A percentile compares a stretch with the other conserved stretches of the same genome.
These are phyloP conservation scores for Pammene fasciana DNA, from an alignment of 2,888 invertebrate genomes.

Conservation along the genomic window DNA sequence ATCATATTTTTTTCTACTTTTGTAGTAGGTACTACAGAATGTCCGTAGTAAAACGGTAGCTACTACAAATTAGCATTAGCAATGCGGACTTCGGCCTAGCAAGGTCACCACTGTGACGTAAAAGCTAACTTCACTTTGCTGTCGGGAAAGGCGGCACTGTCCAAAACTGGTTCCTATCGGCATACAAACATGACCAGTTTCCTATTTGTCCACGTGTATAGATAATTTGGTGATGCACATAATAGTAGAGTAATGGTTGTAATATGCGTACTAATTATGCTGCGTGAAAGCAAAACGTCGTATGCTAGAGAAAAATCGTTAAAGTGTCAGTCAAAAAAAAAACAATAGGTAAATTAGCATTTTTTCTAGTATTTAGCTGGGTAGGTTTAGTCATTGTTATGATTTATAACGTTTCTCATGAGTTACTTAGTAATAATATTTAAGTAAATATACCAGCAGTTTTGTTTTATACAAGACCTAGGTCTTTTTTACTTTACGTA, in stretches of 20 bases:
- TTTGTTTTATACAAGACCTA: too few species aligned
- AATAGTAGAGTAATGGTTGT: conserved; percentile 10
- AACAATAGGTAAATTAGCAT: not conserved
- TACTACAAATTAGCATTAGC: conserved; percentile 21
- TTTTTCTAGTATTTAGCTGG: too few species aligned
- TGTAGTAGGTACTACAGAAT: too few species aligned
- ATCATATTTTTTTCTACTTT: too few species aligned
- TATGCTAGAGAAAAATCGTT: not conserved
- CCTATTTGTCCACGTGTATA: not conserved
- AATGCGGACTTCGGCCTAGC: conserved; percentile 25
- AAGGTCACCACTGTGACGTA: conserved; percentile 22
- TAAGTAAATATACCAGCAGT: too few species aligned
- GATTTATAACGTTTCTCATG: too few species aligned
- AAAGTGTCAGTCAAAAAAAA: not conserved
- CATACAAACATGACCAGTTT: not conserved
- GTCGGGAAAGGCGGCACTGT: not conserved
- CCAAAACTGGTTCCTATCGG: not conserved
- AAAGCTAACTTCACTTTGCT: conserved; percentile 7
- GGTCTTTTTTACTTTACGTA: too few species aligned
- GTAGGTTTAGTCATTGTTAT: too few species aligned
- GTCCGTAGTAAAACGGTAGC: conserved; percentile 5
- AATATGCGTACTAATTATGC: not conserved
- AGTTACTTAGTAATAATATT: too few species aligned
- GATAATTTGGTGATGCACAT: conserved; percentile 6
- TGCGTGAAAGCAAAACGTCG: not conserved